Percentiles rank a stretch among this genome's conserved stretches.
Conservation (phyloP, 2,797 vertebrate genomes). For the Chelonia mydas region DNA sequence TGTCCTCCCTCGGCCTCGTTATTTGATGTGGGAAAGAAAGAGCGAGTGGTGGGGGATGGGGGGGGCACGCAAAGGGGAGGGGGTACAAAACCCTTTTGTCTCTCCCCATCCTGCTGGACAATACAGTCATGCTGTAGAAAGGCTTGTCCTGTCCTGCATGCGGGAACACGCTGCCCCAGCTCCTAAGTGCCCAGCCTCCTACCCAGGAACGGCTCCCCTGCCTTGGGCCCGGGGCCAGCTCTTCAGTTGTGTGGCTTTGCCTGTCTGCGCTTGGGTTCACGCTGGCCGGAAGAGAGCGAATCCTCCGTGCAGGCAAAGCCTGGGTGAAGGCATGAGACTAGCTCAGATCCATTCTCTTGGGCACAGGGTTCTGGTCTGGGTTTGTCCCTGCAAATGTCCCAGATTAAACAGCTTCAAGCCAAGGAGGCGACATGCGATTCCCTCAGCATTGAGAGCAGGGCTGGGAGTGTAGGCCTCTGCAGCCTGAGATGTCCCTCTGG, state of each 20-base stretch:
- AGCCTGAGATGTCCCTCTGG: neutral
- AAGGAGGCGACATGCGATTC: neutral
- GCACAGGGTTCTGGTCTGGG: neutral
- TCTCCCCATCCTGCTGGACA: neutral
- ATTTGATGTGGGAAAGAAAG: neutral
- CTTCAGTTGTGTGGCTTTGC: neutral
- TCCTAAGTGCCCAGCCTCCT: neutral
- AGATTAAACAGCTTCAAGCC: neutral
- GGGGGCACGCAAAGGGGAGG: constrained; percentile 55
- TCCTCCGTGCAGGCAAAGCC: neutral
- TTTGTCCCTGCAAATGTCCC: neutral
- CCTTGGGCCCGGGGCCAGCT: neutral
- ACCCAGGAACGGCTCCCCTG: neutral
- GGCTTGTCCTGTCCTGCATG: neutral
- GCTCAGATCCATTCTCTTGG: neutral
- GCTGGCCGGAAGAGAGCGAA: neutral
- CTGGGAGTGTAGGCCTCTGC: neutral
- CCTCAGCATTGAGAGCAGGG: neutral
- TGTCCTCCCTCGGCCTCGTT: neutral
- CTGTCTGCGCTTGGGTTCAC: neutral
- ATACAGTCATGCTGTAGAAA: neutral
- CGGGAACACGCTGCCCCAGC: neutral
- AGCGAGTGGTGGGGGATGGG: neutral
- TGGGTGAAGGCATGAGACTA: neutral
- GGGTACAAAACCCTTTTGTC: constrained; percentile 71